Percentiles rank a stretch among this genome's conserved stretches.
Conservation (phyloP, 1,140 invertebrate genomes). For the Bombus turneri region DNA sequence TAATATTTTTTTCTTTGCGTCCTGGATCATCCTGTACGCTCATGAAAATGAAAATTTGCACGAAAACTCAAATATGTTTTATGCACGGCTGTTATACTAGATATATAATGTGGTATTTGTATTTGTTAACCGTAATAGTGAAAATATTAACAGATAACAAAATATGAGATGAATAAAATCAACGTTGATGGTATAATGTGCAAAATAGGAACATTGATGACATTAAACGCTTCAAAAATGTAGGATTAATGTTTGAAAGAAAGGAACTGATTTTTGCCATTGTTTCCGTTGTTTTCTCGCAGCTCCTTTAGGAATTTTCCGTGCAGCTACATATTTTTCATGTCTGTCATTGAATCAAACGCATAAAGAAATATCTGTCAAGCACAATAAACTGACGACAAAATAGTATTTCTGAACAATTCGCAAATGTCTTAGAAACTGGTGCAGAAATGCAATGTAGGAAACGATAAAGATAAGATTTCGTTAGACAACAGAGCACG, state of each 20-base stretch:
- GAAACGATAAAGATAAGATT: constrained; percentile 53
- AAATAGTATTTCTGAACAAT: background rate
- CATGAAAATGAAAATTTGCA: background rate
- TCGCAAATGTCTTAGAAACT: constrained; percentile 13
- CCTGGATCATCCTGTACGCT: too few relatives aligned
- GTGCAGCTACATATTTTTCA: background rate
- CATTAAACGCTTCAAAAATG: too few relatives aligned
- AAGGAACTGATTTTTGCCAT: too few relatives aligned
- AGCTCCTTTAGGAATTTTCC: background rate
- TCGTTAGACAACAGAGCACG: constrained; percentile 60
- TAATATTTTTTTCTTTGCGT: background rate
- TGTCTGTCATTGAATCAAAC: background rate
- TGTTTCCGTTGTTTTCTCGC: too few relatives aligned
- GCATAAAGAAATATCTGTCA: background rate
- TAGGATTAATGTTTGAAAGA: too few relatives aligned
- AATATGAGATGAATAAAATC: too few relatives aligned
- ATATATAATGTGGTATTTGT: background rate
- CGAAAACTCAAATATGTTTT: background rate
- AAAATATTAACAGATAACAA: too few relatives aligned
- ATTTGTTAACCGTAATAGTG: background rate
- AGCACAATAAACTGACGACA: background rate
- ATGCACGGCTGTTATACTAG: background rate
- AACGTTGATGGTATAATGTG: too few relatives aligned
- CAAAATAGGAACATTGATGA: too few relatives aligned
- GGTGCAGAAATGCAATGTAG: background rate